A percentile compares a stretch with the other conserved stretches of the same genome.
phyloP scores from a whole-genome alignment of 2,888 invertebrate species.

The Apotomis turbidana region DNA sequence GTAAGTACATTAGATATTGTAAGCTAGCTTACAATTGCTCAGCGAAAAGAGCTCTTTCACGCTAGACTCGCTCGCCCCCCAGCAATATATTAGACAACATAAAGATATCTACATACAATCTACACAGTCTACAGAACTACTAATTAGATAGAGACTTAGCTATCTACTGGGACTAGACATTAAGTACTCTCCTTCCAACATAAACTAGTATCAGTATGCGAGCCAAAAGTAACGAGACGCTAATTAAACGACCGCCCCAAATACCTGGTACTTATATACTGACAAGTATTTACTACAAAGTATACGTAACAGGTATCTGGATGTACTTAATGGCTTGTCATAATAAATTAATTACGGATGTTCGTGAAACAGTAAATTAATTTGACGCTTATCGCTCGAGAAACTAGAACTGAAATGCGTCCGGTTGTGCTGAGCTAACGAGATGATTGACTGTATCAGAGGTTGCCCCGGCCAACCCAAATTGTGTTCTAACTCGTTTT shows the following conservation, averaged over 20 bases:
- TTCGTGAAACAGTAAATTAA: slow-evolving; percentile 42
- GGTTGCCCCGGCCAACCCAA: not conserved
- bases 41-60: slow-evolving; percentile 19
- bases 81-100: slow-evolving; percentile 18
- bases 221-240: slow-evolving; percentile 31
- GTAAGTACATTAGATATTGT: too few species aligned
- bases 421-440: slow-evolving; percentile 24
- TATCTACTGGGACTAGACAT: slow-evolving; percentile 21
- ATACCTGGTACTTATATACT: slow-evolving; percentile 24
- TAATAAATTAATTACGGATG: slow-evolving; percentile 33
- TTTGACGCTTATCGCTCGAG: slow-evolving; percentile 28
- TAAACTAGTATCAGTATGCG: slow-evolving; percentile 21
- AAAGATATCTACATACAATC: slow-evolving; percentile 24
- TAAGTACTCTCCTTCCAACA: slow-evolving; percentile 24
- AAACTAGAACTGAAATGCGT: slow-evolving; percentile 24
- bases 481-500: slow-evolving; percentile 6
- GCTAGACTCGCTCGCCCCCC: slow-evolving; percentile 20
- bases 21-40: not conserved
- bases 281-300: slow-evolving; percentile 23
- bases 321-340: slow-evolving; percentile 38
- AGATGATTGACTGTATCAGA: slow-evolving; percentile 33
- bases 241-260: slow-evolving; percentile 10
- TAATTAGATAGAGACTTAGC: slow-evolving; percentile 19
- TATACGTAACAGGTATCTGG: slow-evolving; percentile 30
- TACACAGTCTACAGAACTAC: slow-evolving; percentile 23